These are phyloP conservation scores for Ctenomys sociabilis DNA, from an alignment of 2,113 vertebrate species.

Conservation along the genomic window DNA sequence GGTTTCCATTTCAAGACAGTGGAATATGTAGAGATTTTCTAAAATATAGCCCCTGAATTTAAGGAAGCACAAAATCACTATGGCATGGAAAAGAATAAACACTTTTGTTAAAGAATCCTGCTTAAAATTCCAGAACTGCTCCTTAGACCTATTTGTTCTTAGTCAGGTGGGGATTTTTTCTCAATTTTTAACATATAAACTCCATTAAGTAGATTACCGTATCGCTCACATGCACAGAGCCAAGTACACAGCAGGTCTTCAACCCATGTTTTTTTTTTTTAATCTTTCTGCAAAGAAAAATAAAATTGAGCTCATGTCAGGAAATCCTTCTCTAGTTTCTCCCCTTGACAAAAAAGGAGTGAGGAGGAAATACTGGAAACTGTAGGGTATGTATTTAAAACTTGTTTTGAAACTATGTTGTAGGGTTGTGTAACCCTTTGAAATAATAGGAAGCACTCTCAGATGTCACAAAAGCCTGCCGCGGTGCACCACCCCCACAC, in stretches of 20 bases:
- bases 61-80: neutral
- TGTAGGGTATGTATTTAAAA: neutral
- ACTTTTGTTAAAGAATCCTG: neutral
- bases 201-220: neutral
- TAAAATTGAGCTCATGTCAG: neutral
- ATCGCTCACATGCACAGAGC: neutral
- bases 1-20: neutral
- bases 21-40: neutral
- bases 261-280: too few relatives aligned
- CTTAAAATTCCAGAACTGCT: neutral
- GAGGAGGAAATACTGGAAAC: neutral
- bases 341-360: neutral
- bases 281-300: neutral
- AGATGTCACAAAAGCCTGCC: neutral
- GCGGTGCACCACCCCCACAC: neutral
- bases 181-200: neutral
- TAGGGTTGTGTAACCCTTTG: neutral
- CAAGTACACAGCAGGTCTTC: neutral
- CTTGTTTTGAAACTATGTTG: slow-evolving; percentile 16
- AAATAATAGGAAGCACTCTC: neutral
- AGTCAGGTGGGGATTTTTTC: neutral
- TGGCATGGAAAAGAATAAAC: neutral
- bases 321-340: neutral
- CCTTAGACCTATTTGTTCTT: neutral
- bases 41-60: neutral